A percentile compares a stretch with the other conserved stretches of the same genome.
Conservation (phyloP, 2,113 vertebrate genomes). For the human (Homo sapiens) region DNA sequence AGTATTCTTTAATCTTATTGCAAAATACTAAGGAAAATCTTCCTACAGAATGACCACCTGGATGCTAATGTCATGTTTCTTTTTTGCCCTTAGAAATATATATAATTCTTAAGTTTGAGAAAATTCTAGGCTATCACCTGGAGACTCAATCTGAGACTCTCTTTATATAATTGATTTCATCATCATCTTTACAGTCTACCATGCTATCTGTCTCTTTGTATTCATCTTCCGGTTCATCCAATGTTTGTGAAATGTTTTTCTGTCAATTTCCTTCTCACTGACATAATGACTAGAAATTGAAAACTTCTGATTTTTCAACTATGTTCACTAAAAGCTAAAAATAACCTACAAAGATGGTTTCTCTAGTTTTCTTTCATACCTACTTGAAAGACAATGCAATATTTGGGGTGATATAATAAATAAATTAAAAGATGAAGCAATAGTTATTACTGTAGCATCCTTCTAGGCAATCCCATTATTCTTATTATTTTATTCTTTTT, state of each 20-base stretch:
- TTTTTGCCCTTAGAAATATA: slow-evolving; percentile 1
- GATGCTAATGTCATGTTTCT: not conserved
- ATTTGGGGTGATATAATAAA: not conserved
- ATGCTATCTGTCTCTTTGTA: not conserved
- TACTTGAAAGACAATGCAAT: not conserved
- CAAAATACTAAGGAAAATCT: not conserved
- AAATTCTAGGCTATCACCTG: not conserved
- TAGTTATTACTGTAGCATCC: not conserved
- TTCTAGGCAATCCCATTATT: not conserved
- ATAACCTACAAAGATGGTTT: not conserved
- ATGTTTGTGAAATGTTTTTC: not conserved
- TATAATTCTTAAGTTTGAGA: not conserved
- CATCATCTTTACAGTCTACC: not conserved
- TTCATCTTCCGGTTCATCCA: not conserved
- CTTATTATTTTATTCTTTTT: not conserved
- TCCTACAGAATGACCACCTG: not conserved
- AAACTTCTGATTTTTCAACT: not conserved
- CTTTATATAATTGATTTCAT: not conserved
- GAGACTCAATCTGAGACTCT: not conserved
- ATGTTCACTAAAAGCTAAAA: not conserved
- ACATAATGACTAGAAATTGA: not conserved
- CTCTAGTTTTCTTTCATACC: not conserved
- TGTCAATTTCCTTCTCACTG: not conserved
- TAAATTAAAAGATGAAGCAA: not conserved
- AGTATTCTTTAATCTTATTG: not conserved